A percentile compares a stretch with the other conserved stretches of the same genome.
Evolutionary conservation across 1,140 invertebrate genomes (phyloP).

Genomic region (Archivesica marissinica): DNA sequence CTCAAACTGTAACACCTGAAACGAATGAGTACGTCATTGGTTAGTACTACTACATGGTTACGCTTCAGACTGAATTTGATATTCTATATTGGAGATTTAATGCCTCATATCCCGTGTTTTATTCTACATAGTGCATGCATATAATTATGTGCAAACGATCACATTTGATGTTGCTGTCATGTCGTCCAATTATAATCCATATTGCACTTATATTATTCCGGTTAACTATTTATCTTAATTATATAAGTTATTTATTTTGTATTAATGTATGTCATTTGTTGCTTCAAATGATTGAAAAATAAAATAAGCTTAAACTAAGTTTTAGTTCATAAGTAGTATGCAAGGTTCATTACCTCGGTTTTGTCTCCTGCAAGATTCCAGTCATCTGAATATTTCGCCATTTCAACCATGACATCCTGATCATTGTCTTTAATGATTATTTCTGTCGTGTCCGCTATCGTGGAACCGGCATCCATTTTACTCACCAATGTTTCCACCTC

Average conservation of each 20-base stretch:
- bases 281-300: neutral
- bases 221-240: neutral
- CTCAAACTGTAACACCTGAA: slow-evolving; percentile 37
- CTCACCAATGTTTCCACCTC: slow-evolving; percentile 18
- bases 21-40: neutral
- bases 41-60: too few species aligned
- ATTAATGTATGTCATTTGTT: neutral
- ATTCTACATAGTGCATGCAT: too few species aligned
- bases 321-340: neutral
- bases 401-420: slow-evolving; percentile 26
- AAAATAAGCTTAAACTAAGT: neutral
- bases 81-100: too few species aligned
- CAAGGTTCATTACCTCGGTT: slow-evolving; percentile 3
- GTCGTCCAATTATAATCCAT: too few species aligned
- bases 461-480: neutral
- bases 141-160: neutral
- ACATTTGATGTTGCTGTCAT: too few species aligned
- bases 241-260: neutral
- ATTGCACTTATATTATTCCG: too few species aligned
- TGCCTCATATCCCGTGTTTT: too few species aligned
- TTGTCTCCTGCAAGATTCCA: slow-evolving; percentile 10
- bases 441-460: slow-evolving; percentile 15
- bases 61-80: too few species aligned
- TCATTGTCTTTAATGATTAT: slow-evolving; percentile 36
- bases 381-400: slow-evolving; percentile 14